Conservation (phyloP, 2,888 invertebrate genomes). For the Cabera pusaria region DNA sequence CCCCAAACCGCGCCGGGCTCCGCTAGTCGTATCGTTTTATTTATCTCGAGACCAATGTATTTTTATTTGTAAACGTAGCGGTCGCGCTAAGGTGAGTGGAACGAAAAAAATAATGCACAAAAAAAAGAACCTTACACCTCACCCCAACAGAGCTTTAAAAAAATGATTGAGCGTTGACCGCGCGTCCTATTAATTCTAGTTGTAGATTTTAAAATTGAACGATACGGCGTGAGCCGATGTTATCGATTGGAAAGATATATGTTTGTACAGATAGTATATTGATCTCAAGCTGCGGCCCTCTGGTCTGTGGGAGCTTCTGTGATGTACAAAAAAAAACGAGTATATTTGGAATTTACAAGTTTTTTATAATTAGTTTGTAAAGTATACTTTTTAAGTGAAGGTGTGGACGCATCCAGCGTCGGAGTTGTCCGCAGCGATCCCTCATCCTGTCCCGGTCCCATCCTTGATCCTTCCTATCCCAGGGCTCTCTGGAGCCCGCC, state of each 20-base stretch:
- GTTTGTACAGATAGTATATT: slow-evolving; percentile 77
- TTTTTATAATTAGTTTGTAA: slow-evolving; percentile 82
- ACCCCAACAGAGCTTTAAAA: slow-evolving; percentile 64
- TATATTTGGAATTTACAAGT: slow-evolving; percentile 82
- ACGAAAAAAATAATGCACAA: slow-evolving; percentile 13
- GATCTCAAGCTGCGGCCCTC: slow-evolving; percentile 76
- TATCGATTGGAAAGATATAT: slow-evolving; percentile 76
- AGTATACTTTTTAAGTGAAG: slow-evolving; percentile 78
- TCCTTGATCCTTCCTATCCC: slow-evolving; percentile 54
- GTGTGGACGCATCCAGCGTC: slow-evolving; percentile 54
- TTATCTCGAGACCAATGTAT: slow-evolving; percentile 78
- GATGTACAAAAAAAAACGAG: slow-evolving; percentile 79
- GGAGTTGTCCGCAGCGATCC: slow-evolving; percentile 66
- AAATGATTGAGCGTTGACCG: slow-evolving; percentile 43
- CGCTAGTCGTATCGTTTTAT: slow-evolving; percentile 74
- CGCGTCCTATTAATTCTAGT: slow-evolving; percentile 67
- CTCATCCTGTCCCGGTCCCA: slow-evolving; percentile 50
- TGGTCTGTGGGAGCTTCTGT: slow-evolving; percentile 70
- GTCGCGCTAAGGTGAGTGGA: slow-evolving; percentile 31
- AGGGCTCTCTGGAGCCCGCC: slow-evolving; percentile 66
- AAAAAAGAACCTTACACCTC: slow-evolving; percentile 35
- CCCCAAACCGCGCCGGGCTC: slow-evolving; percentile 43
- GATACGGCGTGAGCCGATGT: slow-evolving; percentile 70
- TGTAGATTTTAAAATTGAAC: slow-evolving; percentile 73
- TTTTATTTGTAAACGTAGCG: slow-evolving; percentile 40